A percentile compares a stretch with the other conserved stretches of the same genome.
phyloP scores from a whole-genome alignment of 2,113 vertebrate species.

The Uropsilus gracilis region DNA sequence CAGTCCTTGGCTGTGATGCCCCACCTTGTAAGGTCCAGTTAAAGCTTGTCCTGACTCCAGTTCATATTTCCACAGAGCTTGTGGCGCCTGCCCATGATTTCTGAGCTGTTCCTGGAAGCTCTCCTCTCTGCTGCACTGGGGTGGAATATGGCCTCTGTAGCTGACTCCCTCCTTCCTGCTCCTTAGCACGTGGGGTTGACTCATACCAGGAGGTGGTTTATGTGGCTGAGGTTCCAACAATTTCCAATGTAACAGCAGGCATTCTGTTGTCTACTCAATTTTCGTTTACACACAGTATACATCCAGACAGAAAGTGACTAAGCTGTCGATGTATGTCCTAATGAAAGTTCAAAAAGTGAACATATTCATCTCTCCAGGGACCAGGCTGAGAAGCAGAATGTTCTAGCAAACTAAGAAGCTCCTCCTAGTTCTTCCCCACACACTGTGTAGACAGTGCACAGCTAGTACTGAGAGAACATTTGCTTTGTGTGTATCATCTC shows the following conservation, averaged over 20 bases:
- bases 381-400: background rate
- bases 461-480: background rate
- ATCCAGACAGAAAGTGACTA: background rate
- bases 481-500: background rate
- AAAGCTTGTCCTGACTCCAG: background rate
- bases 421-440: background rate
- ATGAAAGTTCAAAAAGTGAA: background rate
- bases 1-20: too few relatives aligned
- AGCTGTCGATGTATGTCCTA: too few relatives aligned
- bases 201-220: too few relatives aligned
- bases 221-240: background rate
- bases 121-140: accelerated
- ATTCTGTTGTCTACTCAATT: background rate
- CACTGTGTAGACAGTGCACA: background rate
- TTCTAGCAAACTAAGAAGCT: background rate
- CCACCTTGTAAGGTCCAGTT: background rate
- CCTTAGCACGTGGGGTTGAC: background rate
- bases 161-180: background rate
- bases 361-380: background rate
- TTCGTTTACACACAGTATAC: background rate
- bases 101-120: background rate
- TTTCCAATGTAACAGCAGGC: accelerated
- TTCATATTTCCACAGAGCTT: too few relatives aligned
- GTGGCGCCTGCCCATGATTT: background rate
- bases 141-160: background rate